Evolutionary conservation across 92 coral and sea anemone genomes (phyloP), one percentile per base, ranked within the genome.

Genomic region (Zoanthus sociatus): DNA sequence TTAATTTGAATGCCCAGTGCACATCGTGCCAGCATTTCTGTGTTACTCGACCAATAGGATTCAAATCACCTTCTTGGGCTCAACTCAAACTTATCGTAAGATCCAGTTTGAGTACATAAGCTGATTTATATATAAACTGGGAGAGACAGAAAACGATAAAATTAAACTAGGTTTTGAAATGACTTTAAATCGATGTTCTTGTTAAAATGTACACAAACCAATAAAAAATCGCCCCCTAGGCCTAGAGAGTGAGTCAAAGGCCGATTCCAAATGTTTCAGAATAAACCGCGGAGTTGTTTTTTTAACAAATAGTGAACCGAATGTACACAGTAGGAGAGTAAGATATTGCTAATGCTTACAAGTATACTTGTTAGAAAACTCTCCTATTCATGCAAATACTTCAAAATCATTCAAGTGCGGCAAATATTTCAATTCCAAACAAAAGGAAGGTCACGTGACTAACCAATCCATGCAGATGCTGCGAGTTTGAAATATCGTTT

Each of bases 401-500:
- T 81, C 60, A 70, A 81, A 66, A 63, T 18, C 85, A 50, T 16
- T 46, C 74, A 81, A 81, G 58, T 63, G 75, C 66, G 73, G 75
- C 58, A 81, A 81, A 81, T 81, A 81, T 81, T 81, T 79, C 26
- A 26, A 26, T 79, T 12, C 58, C 30, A 14, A 64, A 81, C 55
- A 66, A 12, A 79, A 79, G 64, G 11, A 71, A 64, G 85, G 31
- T 81, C 85, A 81, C 85, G 85, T 81, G 85, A 81, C 60, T 81
- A 20, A 77, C 13, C 12, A 81, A 66, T 63, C 70, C 75, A 67
- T 81, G 53, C 85, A 64, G 74, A 81, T 73, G 85, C 85, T 79
- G 82, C 45, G 48, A 60, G 85, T 32, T 81, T 66, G 58, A 47
- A 81, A 66, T 64, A 60, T 32, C 37, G 21, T 81, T 64, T 81